Evolutionary conservation across 92 coral and sea anemone genomes (phyloP).

Genomic region (Scolanthus callimorphus): DNA sequence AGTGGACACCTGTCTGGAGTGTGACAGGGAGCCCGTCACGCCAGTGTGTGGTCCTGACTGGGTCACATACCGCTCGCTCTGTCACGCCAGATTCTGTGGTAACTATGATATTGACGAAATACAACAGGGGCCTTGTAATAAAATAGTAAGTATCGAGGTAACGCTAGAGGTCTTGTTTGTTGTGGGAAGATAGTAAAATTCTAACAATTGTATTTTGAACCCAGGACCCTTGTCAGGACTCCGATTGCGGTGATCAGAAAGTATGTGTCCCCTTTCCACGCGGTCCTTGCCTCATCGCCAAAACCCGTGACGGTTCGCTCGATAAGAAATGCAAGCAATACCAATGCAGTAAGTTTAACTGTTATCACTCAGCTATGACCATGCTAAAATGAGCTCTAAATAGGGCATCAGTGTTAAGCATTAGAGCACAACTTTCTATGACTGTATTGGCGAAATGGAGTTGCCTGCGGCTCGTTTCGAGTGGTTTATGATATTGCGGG

Average conservation of each 20-base stretch:
- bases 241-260: conserved; percentile 52
- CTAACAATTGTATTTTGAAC: not conserved
- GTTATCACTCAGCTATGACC: no score
- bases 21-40: conserved; percentile 77
- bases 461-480: no score
- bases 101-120: conserved; percentile 58
- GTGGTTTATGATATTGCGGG: no score
- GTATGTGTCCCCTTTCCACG: conserved; percentile 60
- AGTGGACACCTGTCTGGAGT: conserved; percentile 83
- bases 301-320: conserved; percentile 42
- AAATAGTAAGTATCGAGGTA: conserved; percentile 30
- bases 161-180: no score
- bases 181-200: no score
- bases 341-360: conserved; percentile 87
- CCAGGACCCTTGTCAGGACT: conserved; percentile 67
- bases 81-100: conserved; percentile 88
- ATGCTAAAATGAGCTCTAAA: no score
- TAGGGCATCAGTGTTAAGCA: no score
- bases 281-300: conserved; percentile 69
- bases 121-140: conserved; percentile 57
- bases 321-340: conserved; percentile 63
- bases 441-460: no score
- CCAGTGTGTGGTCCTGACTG: conserved; percentile 96
- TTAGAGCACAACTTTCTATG: no score
- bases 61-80: conserved; percentile 90